Evolutionary conservation across 2,888 invertebrate genomes (phyloP).

Genomic region (Merodon equestris): DNA sequence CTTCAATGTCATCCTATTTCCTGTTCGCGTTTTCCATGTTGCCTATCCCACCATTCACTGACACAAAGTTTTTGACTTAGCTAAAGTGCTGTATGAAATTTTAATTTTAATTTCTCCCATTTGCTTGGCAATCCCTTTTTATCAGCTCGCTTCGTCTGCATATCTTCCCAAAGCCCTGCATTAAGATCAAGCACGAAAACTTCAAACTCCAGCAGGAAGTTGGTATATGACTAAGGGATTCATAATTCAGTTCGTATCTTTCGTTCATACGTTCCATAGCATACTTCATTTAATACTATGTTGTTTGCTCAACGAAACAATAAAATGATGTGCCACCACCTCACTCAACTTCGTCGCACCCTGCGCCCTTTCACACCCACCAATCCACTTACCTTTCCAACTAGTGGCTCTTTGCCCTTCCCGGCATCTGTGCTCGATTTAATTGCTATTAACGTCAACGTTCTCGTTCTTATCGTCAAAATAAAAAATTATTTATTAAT

Average conservation of each 20-base stretch:
- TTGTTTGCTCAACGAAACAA: slow-evolving; percentile 52
- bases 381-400: slow-evolving; percentile 1
- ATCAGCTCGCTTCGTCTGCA: slow-evolving; percentile 30
- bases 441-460: slow-evolving; percentile 60
- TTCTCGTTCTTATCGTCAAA: slow-evolving; percentile 44
- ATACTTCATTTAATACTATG: slow-evolving; percentile 39
- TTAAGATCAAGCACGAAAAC: slow-evolving; percentile 20
- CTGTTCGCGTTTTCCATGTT: background rate
- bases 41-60: background rate
- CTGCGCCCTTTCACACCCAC: background rate
- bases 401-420: background rate
- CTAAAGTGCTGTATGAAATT: slow-evolving; percentile 63
- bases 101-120: slow-evolving; percentile 64
- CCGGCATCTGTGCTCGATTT: slow-evolving; percentile 58
- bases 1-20: slow-evolving; percentile 8
- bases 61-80: slow-evolving; percentile 53
- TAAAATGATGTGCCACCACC: slow-evolving; percentile 45
- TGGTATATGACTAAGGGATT: slow-evolving; percentile 28
- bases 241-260: slow-evolving; percentile 41
- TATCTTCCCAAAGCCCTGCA: slow-evolving; percentile 38
- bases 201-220: slow-evolving; percentile 8
- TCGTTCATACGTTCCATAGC: slow-evolving; percentile 19
- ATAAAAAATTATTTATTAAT: slow-evolving; percentile 61
- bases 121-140: slow-evolving; percentile 52
- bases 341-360: background rate